A percentile compares a stretch with the other conserved stretches of the same genome.
phyloP scores from a whole-genome alignment of 1,140 invertebrate species.

The Drosophila pachea region DNA sequence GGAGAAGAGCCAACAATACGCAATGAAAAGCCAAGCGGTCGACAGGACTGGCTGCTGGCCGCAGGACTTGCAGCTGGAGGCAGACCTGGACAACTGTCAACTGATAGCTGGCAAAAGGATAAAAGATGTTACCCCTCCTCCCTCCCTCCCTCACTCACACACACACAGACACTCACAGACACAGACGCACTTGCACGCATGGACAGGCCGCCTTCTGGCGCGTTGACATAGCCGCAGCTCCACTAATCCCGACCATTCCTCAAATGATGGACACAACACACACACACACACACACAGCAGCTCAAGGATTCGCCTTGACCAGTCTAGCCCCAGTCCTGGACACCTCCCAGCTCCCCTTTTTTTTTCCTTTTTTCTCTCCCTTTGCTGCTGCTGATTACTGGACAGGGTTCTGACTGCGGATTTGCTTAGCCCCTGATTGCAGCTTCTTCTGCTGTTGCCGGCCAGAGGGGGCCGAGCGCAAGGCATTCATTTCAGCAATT shows the following conservation, averaged over 20 bases:
- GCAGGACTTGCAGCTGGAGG: not conserved
- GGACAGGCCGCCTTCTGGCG: not conserved
- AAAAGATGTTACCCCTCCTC: not conserved
- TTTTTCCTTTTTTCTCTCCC: not conserved
- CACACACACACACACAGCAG: slow-evolving; percentile 54
- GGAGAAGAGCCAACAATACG: slow-evolving; percentile 6
- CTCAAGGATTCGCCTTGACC: slow-evolving; percentile 19
- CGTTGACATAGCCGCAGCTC: slow-evolving; percentile 47
- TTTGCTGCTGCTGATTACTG: slow-evolving; percentile 1
- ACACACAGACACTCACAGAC: not conserved
- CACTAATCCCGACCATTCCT: slow-evolving; percentile 63
- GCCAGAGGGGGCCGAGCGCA: not conserved
- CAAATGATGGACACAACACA: slow-evolving; percentile 63
- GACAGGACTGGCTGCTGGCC: not conserved
- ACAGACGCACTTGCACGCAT: no score
- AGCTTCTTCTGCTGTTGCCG: not conserved
- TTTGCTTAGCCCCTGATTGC: slow-evolving; percentile 20
- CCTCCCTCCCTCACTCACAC: no score
- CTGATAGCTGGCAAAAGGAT: slow-evolving; percentile 32
- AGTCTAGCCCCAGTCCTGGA: slow-evolving; percentile 9
- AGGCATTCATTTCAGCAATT: not conserved
- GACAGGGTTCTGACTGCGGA: not conserved
- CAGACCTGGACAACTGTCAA: slow-evolving; percentile 21
- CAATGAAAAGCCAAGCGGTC: slow-evolving; percentile 29
- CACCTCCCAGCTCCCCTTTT: not conserved